A percentile compares a stretch with the other conserved stretches of the same genome.
Evolutionary conservation across 2,888 invertebrate genomes (phyloP).

Genomic region (Argyra leucocephala): DNA sequence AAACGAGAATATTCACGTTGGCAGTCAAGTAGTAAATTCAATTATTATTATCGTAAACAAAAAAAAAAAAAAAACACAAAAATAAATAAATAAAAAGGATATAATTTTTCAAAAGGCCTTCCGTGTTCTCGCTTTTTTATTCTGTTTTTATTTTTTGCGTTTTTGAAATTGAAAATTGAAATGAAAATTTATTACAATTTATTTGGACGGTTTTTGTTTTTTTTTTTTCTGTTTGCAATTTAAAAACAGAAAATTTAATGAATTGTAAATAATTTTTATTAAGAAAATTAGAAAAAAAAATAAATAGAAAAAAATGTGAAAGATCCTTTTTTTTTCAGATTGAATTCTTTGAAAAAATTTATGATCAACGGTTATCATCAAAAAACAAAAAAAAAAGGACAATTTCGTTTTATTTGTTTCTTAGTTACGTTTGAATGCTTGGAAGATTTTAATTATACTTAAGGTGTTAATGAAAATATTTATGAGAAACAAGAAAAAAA

Average conservation of each 20-base stretch:
- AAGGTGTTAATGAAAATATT: too few relatives aligned
- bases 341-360: too few relatives aligned
- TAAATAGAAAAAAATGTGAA: too few relatives aligned
- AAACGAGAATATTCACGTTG: background rate
- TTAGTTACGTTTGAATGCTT: too few relatives aligned
- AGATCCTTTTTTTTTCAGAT: too few relatives aligned
- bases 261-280: slow-evolving; percentile 2
- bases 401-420: too few relatives aligned
- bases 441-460: too few relatives aligned
- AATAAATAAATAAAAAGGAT: background rate
- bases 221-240: background rate
- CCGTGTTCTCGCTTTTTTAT: too few relatives aligned
- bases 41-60: background rate
- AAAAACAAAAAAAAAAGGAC: too few relatives aligned
- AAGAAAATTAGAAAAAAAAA: background rate
- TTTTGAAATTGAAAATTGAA: background rate
- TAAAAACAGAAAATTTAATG: background rate
- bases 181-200: slow-evolving; percentile 1
- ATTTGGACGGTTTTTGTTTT: background rate
- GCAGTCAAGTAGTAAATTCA: background rate
- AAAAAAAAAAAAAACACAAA: background rate
- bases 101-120: background rate
- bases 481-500: too few relatives aligned
- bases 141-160: too few relatives aligned
- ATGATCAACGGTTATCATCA: too few relatives aligned